Base-by-base conservation (phyloP, 1,140 invertebrate genomes). In the Drosophila mojavensis region DNA sequence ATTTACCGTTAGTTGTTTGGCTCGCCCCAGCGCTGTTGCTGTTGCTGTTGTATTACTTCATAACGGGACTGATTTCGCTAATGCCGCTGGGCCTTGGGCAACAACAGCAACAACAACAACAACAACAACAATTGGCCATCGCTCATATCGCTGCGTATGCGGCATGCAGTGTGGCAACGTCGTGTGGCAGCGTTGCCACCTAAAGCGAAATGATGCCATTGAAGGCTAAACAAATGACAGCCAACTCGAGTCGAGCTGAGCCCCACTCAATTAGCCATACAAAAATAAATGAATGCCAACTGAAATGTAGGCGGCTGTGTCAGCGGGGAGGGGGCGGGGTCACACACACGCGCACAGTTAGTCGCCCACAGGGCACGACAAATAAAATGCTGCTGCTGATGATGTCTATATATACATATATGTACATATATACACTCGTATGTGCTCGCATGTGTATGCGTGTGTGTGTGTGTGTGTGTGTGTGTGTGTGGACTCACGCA, bases 261-360 rank as follows among this genome's bases (percentile, higher is more conserved):
- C 58, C 64, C 61, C 67, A 75, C 78, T 86, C 75, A 79, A 86
- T 86, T 86, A 86, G 82, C 75, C 62, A 67, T 39, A 55, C 48
- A 68, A 65, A 70, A 60, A 56, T 41, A 61, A 83, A 48, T 68
- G 48, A 11, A 64, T 13, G 62, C 9, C 24, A 43, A 36, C 15
- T 54, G 30, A 30, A 17, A 24, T 6, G 55, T 26, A 15, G 15
- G 7, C 62, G 33, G 28, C n/a, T 47, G 20, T 9, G 47, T 24
- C 20, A 24, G 20, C 20, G 20, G 3, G 28, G 6, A 10, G 11
- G 24, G 30, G 39, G 17, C 2, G 15, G n/a, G 43, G n/a, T 13
- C 45, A 55, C 13, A 50, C 20, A 72, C 48, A 48, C 54, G 56
- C 17, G 30, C 54, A 71, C 7, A 47, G 30, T 55, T 56, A 47